A percentile compares a stretch with the other conserved stretches of the same genome.
phyloP scores from a whole-genome alignment of 2,113 vertebrate genomes.

The Emydocephalus ijimae region DNA sequence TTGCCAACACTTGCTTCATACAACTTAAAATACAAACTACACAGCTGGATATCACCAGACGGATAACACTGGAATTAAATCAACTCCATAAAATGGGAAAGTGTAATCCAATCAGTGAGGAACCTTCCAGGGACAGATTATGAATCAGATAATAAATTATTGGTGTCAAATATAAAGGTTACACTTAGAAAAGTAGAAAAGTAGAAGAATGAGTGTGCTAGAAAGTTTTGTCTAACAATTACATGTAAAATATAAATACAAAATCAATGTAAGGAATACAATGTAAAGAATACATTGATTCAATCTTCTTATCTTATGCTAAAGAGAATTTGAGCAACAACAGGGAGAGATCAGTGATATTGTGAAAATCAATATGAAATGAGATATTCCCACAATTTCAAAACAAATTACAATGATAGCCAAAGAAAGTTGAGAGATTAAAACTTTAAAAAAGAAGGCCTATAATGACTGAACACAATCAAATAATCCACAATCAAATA shows the following conservation, averaged over 20 bases:
- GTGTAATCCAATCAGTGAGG: background rate
- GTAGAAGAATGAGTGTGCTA: background rate
- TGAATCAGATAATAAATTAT: background rate
- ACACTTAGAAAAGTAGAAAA: background rate
- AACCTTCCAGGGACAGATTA: background rate
- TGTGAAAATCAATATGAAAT: background rate
- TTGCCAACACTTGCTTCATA: background rate
- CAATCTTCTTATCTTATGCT: background rate
- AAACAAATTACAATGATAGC: background rate
- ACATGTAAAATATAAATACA: background rate
- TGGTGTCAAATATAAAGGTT: background rate
- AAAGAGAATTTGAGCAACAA: background rate
- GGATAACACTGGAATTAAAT: background rate
- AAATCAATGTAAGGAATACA: background rate
- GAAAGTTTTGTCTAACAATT: background rate
- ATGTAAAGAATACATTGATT: background rate
- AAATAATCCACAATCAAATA: background rate
- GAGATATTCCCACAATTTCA: background rate
- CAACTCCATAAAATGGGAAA: background rate
- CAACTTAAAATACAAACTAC: background rate
- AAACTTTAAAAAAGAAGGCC: background rate
- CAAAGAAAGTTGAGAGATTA: background rate
- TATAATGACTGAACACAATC: background rate
- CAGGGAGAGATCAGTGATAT: background rate
- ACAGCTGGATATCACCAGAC: background rate